Percentiles rank a stretch among this genome's conserved stretches.
phyloP scores from a whole-genome alignment of 1,140 invertebrate species.

The Latrodectus geometricus region DNA sequence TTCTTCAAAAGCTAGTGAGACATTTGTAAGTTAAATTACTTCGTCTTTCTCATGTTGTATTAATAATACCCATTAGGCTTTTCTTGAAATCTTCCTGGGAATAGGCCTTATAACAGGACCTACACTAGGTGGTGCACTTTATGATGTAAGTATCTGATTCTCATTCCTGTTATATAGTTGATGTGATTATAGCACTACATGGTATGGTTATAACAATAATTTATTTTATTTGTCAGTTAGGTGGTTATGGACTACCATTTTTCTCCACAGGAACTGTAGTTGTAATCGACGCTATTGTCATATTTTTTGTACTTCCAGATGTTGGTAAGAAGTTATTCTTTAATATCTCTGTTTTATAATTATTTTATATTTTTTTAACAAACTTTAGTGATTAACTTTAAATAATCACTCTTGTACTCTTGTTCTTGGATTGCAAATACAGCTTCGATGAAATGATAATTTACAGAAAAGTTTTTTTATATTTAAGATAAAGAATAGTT shows the following conservation, averaged over 20 bases:
- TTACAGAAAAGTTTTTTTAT: too few species aligned
- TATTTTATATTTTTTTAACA: slow-evolving; percentile 44
- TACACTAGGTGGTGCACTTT: slow-evolving; percentile 64
- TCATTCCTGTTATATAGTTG: neutral
- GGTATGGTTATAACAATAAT: neutral
- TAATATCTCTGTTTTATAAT: neutral
- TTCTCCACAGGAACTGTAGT: slow-evolving; percentile 30
- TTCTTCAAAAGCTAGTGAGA: slow-evolving; percentile 66
- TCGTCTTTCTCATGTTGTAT: too few species aligned
- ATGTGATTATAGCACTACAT: neutral
- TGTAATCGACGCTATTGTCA: slow-evolving; percentile 48
- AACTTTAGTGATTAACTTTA: too few species aligned
- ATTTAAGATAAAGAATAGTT: too few species aligned
- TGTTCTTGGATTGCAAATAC: too few species aligned
- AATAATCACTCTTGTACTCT: too few species aligned
- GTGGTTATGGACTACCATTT: slow-evolving; percentile 57
- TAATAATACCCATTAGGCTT: slow-evolving; percentile 38
- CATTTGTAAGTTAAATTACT: slow-evolving; percentile 73
- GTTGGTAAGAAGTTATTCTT: slow-evolving; percentile 35
- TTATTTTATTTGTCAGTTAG: slow-evolving; percentile 32
- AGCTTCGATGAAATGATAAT: too few species aligned
- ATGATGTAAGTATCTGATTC: slow-evolving; percentile 56
- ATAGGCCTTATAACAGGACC: slow-evolving; percentile 65
- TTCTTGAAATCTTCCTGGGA: slow-evolving; percentile 68
- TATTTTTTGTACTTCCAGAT: slow-evolving; percentile 52